Evolutionary conservation across 2,797 vertebrate genomes (phyloP), one percentile per base, ranked within the genome.

Genomic region (Coregonus suidteri): DNA sequence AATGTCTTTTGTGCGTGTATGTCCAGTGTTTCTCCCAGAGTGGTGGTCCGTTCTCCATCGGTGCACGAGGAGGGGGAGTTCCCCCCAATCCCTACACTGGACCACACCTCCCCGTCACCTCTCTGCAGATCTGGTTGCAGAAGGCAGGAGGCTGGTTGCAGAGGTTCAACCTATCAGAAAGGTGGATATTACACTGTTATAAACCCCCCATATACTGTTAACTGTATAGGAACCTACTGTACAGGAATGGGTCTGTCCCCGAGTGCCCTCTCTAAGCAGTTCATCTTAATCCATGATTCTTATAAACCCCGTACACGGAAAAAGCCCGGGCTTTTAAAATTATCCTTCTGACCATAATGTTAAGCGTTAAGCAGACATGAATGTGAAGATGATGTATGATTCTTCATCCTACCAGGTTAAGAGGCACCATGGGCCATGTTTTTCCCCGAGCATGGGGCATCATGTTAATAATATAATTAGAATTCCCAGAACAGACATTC

Each of bases 51-150:
- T 93, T 95, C 94, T 76, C 92, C 91, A 73, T 95, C 94, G 79
- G 92, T 90, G 83, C 93, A 94, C 65, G 95, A 95, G 71, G 94
- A 94, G 54, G 93, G 93, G 87, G 89, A 93, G 83, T 95, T 91
- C 87, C 90, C 87, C 87, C 93, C 92, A 81, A 89, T 95, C 82
- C 95, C 95, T 78, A 83, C 94, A 78, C 90, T 98, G 89, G 95
- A 96, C 89, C 92, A 95, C 84, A 92, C 87, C 96, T 98, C 78
- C 97, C 97, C 1, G 82, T 96, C 76, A 98, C 97, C 81, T 97
- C 91, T 34, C 83, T 99, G 83, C 97, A 98, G 93, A 98, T 98
- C 84, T 98, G 97, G 97, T 91, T 99, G 93, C 96, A 51, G 96
- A 97, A 15, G 97, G 97, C 81, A 95, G 96, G 81, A 96, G 96